phyloP scores from a whole-genome alignment of 2,797 vertebrate species.

The Acanthurus leucopareius region DNA sequence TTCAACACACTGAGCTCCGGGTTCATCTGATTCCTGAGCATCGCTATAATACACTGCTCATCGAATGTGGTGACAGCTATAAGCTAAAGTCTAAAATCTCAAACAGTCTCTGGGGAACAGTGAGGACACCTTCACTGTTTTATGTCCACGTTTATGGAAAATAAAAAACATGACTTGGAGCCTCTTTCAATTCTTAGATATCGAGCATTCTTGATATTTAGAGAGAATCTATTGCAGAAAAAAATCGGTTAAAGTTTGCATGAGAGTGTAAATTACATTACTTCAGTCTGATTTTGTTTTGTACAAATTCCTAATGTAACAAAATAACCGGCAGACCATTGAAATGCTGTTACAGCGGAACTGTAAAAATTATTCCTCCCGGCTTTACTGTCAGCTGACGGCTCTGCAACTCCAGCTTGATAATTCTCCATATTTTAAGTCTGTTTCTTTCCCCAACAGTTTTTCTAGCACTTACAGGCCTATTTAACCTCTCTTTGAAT shows the following conservation, averaged over 20 bases:
- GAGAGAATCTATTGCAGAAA: too few relatives aligned
- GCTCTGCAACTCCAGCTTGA: constrained; percentile 57
- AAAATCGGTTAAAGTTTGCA: too few relatives aligned
- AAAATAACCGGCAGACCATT: neutral
- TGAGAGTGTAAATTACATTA: neutral
- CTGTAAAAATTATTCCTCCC: constrained; percentile 28
- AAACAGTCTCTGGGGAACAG: neutral
- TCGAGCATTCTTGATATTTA: too few relatives aligned
- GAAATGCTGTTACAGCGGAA: constrained; percentile 5
- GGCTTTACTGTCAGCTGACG: constrained; percentile 37
- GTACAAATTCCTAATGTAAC: constrained; percentile 5
- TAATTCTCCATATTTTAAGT: constrained; percentile 47
- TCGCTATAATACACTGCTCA: neutral
- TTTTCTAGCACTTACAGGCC: constrained; percentile 73
- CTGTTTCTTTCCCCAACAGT: constrained; percentile 11
- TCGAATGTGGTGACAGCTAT: too few relatives aligned
- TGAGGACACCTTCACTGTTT: neutral
- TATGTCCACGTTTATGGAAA: too few relatives aligned
- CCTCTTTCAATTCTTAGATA: too few relatives aligned
- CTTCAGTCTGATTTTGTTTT: constrained; percentile 1
- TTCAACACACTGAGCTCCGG: constrained; percentile 15
- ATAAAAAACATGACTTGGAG: too few relatives aligned
- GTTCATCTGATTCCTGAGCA: constrained; percentile 26
- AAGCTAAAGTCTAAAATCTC: too few relatives aligned
- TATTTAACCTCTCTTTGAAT: constrained; percentile 82